phyloP scores from a whole-genome alignment of 2,113 vertebrate species.

The Puma concolor region DNA sequence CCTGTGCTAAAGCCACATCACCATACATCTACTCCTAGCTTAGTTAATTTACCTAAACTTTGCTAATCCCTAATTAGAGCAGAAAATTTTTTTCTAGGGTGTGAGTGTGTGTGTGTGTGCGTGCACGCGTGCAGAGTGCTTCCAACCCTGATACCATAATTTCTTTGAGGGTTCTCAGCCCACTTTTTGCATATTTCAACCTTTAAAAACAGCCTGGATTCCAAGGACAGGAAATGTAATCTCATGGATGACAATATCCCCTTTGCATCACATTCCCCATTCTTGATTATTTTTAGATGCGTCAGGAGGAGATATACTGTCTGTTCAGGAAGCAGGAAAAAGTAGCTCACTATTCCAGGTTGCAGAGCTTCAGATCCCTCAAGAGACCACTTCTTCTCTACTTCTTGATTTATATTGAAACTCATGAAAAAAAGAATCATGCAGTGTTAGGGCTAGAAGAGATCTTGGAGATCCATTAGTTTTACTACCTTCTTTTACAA shows the following conservation, averaged over 20 bases:
- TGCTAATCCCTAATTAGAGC: background rate
- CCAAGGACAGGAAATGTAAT: background rate
- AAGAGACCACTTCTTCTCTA: background rate
- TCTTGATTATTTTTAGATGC: background rate
- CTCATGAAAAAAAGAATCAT: background rate
- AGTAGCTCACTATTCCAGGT: background rate
- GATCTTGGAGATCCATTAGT: background rate
- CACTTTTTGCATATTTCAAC: background rate
- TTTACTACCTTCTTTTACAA: background rate
- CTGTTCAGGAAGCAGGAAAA: background rate
- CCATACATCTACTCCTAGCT: background rate
- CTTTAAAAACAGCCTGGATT: constrained; percentile 29
- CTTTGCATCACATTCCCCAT: background rate
- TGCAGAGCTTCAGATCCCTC: background rate
- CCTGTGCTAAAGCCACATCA: background rate
- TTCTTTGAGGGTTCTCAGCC: background rate
- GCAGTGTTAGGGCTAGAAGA: background rate
- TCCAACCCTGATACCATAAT: background rate
- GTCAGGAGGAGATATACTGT: background rate
- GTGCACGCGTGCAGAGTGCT: background rate
- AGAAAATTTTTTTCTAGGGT: background rate
- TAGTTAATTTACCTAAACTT: background rate
- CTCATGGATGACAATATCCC: background rate
- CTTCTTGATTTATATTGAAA: background rate
- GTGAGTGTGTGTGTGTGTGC: background rate